Conservation (phyloP, 1,140 invertebrate species). For the Heliconius himera region DNA sequence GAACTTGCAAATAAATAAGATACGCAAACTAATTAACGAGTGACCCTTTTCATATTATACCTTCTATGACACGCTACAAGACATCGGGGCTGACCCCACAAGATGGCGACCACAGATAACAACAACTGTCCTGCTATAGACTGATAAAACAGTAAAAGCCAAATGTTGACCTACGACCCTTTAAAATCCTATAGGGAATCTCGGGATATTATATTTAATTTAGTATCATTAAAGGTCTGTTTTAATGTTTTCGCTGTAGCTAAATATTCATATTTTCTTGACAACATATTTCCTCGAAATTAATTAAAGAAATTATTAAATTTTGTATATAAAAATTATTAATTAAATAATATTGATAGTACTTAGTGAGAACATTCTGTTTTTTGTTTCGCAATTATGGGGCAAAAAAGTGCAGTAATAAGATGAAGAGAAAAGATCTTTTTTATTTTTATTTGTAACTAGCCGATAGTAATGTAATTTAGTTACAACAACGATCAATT, state of each 20-base stretch:
- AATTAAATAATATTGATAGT: too few relatives aligned
- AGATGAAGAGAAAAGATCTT: too few relatives aligned
- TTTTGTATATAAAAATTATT: too few relatives aligned
- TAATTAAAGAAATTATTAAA: not conserved
- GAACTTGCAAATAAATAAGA: conserved; percentile 32
- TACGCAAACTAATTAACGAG: conserved; percentile 40
- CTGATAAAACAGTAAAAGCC: conserved; percentile 73
- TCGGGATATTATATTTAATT: conserved; percentile 46
- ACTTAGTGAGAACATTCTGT: too few relatives aligned
- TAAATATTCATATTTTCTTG: too few relatives aligned
- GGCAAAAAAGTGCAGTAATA: too few relatives aligned
- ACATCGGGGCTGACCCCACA: conserved; percentile 57
- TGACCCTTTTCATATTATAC: conserved; percentile 71
- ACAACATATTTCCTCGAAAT: not conserved
- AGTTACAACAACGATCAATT: too few relatives aligned
- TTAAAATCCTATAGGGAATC: conserved; percentile 54
- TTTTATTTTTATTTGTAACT: too few relatives aligned
- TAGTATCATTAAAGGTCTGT: conserved; percentile 9
- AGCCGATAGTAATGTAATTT: too few relatives aligned
- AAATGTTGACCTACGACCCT: conserved; percentile 58
- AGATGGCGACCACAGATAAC: conserved; percentile 70
- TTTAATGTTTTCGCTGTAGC: not conserved
- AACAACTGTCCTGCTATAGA: conserved; percentile 62
- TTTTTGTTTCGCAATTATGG: too few relatives aligned
- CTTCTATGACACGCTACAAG: conserved; percentile 62